These are phyloP conservation scores for Drosophila leonis DNA, from an alignment of 2,888 invertebrate species.

Conservation along the genomic window DNA sequence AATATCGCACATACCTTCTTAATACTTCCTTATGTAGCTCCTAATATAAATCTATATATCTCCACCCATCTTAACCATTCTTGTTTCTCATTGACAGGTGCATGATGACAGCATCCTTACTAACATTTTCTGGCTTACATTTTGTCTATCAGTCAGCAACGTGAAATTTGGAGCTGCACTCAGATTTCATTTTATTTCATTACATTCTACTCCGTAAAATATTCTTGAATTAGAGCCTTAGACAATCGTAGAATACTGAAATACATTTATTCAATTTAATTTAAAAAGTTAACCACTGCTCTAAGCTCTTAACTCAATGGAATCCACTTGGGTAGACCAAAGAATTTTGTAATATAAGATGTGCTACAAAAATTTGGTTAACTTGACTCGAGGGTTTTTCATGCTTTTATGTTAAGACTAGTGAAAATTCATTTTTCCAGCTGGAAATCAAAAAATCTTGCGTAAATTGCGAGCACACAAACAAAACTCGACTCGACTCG, in stretches of 20 bases:
- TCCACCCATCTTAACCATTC: no score
- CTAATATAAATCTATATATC: no score
- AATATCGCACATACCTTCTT: no score
- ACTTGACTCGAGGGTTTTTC: constrained; percentile 26
- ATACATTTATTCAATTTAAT: constrained; percentile 16
- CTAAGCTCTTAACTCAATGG: constrained; percentile 7
- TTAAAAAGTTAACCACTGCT: constrained; percentile 5
- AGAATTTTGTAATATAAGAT: constrained; percentile 38
- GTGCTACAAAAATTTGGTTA: constrained; percentile 28
- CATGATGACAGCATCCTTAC: background rate
- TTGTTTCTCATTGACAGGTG: background rate
- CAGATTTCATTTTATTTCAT: background rate
- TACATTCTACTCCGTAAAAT: background rate
- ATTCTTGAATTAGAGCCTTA: background rate
- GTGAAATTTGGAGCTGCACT: background rate
- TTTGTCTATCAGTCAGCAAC: background rate
- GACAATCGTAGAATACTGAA: constrained; percentile 1
- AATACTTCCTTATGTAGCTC: no score
- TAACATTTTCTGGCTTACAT: background rate
- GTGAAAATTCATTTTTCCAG: constrained; percentile 61
- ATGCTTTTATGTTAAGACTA: constrained; percentile 21
- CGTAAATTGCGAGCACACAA: constrained; percentile 46
- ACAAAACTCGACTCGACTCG: constrained; percentile 25
- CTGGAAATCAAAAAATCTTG: constrained; percentile 59
- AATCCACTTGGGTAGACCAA: constrained; percentile 29